Conservation (phyloP, 2,888 invertebrate species). For the Notodonta dromedarius region DNA sequence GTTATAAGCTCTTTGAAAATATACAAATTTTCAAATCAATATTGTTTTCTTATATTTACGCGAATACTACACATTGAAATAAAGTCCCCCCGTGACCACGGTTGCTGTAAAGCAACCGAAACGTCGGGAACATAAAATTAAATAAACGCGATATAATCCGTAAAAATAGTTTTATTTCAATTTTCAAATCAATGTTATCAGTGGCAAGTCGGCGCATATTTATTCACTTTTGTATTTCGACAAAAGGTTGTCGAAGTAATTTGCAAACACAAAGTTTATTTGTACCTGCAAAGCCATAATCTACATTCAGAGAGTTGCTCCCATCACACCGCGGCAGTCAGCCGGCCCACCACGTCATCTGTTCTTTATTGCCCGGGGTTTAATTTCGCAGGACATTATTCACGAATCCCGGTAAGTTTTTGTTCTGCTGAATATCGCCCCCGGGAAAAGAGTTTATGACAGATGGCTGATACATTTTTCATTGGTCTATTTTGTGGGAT, state of each 20-base stretch:
- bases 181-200: too few species aligned
- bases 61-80: too few species aligned
- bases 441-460: conserved; percentile 72
- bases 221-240: not conserved
- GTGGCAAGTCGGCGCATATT: too few species aligned
- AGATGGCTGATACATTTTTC: conserved; percentile 78
- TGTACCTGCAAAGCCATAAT: not conserved
- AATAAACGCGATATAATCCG: too few species aligned
- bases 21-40: too few species aligned
- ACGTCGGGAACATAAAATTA: too few species aligned
- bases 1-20: too few species aligned
- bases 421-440: conserved; percentile 56
- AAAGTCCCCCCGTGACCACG: too few species aligned
- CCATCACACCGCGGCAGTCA: conserved; percentile 43
- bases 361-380: conserved; percentile 77
- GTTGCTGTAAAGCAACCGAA: too few species aligned
- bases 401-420: conserved; percentile 71
- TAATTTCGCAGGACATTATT: conserved; percentile 81
- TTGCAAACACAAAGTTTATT: not conserved
- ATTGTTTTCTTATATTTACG: too few species aligned
- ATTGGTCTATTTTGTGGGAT: conserved; percentile 46
- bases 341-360: conserved; percentile 66
- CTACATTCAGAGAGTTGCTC: conserved; percentile 3
- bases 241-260: not conserved
- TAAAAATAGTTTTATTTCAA: too few species aligned